A percentile compares a stretch with the other conserved stretches of the same genome.
These are phyloP conservation scores for Anhinga rufa DNA, from an alignment of 2,113 vertebrate species.

Conservation along the genomic window DNA sequence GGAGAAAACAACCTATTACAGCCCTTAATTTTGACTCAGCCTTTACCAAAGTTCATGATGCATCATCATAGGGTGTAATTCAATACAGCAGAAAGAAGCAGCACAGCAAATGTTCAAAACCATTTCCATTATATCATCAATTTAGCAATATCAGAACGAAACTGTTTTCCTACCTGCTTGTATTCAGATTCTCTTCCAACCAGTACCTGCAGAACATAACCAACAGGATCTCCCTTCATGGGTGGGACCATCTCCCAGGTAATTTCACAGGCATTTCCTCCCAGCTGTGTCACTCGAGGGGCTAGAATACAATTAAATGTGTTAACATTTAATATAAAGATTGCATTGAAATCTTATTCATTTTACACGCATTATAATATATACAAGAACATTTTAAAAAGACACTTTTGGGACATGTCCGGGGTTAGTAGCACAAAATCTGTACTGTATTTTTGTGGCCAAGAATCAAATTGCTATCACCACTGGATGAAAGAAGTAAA, in stretches of 20 bases:
- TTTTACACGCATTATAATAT: background rate
- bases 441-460: background rate
- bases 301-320: conserved; percentile 71
- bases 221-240: conserved; percentile 94
- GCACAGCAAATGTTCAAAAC: background rate
- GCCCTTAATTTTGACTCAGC: conserved; percentile 10
- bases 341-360: background rate
- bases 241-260: conserved; percentile 90
- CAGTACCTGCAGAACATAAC: conserved; percentile 90
- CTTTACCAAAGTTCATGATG: background rate
- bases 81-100: background rate
- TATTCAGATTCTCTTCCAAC: conserved; percentile 95
- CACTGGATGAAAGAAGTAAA: background rate
- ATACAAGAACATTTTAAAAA: background rate
- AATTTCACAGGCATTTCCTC: conserved; percentile 92
- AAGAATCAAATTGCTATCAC: background rate
- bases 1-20: background rate
- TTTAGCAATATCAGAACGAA: background rate
- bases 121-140: background rate
- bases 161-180: conserved; percentile 85
- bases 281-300: conserved; percentile 89
- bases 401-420: background rate
- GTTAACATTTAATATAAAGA: background rate
- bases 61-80: background rate
- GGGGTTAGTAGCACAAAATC: background rate